Evolutionary conservation across 2,113 vertebrate genomes (phyloP).

Genomic region (Hirundichthys speculiger): DNA sequence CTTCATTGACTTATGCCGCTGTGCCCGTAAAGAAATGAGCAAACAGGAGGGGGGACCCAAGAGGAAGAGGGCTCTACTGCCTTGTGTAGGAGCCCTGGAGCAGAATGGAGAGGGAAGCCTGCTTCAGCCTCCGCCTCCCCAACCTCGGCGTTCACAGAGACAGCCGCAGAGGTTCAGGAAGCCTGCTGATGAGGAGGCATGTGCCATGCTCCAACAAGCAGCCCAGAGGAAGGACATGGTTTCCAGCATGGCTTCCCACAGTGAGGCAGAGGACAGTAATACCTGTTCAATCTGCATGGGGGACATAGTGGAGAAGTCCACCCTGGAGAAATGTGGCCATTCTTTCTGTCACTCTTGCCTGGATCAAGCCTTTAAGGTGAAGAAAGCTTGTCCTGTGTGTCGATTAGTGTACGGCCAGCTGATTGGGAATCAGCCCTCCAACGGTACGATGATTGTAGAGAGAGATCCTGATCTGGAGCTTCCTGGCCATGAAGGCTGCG

Average conservation of each 20-base stretch:
- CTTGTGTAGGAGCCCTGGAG: constrained; percentile 78
- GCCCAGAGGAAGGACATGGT: constrained; percentile 68
- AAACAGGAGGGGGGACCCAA: constrained; percentile 85
- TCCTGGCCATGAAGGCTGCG: constrained; percentile 91
- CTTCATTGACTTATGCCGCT: constrained; percentile 87
- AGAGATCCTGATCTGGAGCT: constrained; percentile 88
- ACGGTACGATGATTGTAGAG: constrained; percentile 92
- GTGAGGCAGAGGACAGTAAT: constrained; percentile 81
- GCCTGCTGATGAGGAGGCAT: constrained; percentile 77
- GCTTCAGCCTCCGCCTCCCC: constrained; percentile 76
- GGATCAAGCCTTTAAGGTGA: constrained; percentile 92
- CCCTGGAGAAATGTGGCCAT: constrained; percentile 91
- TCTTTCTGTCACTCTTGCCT: constrained; percentile 92
- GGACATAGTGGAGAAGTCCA: constrained; percentile 90
- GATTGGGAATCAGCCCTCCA: constrained; percentile 93
- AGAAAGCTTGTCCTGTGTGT: constrained; percentile 93
- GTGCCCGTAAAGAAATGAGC: constrained; percentile 87
- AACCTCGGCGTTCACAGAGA: constrained; percentile 81
- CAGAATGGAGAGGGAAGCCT: constrained; percentile 74
- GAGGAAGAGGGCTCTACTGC: constrained; percentile 84
- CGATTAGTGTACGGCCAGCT: constrained; percentile 92
- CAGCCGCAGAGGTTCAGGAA: constrained; percentile 82
- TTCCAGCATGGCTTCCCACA: constrained; percentile 47
- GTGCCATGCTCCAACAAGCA: constrained; percentile 69
- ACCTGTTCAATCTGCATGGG: constrained; percentile 95